Conservation (phyloP, 2,113 vertebrate genomes). For the Smithornis capensis region DNA sequence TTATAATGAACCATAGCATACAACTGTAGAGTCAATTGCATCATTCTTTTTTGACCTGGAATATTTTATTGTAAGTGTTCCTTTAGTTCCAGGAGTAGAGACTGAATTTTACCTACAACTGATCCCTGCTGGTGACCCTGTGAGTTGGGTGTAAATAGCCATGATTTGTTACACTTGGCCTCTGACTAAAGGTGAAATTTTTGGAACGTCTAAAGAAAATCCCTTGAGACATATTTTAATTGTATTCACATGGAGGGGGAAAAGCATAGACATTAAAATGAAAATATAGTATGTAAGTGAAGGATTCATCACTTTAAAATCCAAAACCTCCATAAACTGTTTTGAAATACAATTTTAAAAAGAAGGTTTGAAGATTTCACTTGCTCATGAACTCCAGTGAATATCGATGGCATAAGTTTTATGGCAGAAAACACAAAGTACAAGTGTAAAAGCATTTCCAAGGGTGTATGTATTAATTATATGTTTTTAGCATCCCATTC, state of each 20-base stretch:
- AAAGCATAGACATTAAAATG: background rate
- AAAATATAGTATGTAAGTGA: background rate
- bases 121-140: background rate
- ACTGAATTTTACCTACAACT: background rate
- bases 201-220: slow-evolving; percentile 15
- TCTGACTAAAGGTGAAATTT: slow-evolving; percentile 5
- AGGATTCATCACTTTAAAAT: background rate
- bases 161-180: slow-evolving; percentile 32
- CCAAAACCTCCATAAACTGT: background rate
- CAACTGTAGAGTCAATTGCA: background rate
- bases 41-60: background rate
- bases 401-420: background rate
- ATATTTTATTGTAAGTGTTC: background rate
- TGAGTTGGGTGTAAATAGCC: background rate
- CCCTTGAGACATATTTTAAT: slow-evolving; percentile 5
- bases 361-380: background rate
- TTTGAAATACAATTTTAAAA: background rate
- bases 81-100: background rate
- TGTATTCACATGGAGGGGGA: background rate
- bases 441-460: background rate
- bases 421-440: background rate
- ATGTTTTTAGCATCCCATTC: background rate
- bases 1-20: background rate
- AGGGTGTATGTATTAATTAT: background rate
- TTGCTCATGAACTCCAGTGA: background rate